Percentiles rank a stretch among this genome's conserved stretches.
Evolutionary conservation across 2,113 vertebrate genomes (phyloP).

Genomic region (Oreotragus oreotragus): DNA sequence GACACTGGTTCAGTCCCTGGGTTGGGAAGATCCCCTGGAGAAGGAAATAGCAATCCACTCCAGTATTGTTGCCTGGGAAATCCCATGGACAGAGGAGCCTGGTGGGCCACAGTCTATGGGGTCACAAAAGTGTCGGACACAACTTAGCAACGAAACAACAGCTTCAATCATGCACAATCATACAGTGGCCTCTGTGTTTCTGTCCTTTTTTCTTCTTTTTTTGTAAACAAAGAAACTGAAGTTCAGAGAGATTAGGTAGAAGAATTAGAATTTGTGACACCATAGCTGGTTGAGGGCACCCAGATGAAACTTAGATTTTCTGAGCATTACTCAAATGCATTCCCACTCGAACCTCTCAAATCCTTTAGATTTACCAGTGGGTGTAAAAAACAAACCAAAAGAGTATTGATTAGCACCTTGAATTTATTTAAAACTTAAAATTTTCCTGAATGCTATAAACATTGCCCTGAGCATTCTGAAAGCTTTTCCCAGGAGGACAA

Average conservation of each 20-base stretch:
- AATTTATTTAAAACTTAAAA: not conserved
- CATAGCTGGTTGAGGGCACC: not conserved
- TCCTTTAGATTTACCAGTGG: not conserved
- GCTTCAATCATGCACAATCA: not conserved
- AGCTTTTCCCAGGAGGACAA: not conserved
- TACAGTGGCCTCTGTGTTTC: not conserved
- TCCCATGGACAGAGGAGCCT: not conserved
- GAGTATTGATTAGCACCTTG: not conserved
- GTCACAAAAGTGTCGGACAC: not conserved
- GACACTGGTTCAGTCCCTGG: not conserved
- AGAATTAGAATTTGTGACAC: not conserved
- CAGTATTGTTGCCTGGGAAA: not conserved
- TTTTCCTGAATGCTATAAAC: not conserved
- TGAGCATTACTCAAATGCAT: not conserved
- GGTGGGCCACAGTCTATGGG: not conserved
- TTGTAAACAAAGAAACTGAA: not conserved
- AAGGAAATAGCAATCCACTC: not conserved
- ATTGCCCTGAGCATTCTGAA: not conserved
- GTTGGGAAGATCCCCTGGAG: not conserved
- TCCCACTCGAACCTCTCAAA: not conserved
- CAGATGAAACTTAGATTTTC: not conserved
- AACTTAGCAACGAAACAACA: not conserved
- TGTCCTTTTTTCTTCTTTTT: not conserved
- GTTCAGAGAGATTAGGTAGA: not conserved
- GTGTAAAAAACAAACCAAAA: not conserved